Evolutionary conservation across 2,888 invertebrate species (phyloP).

Genomic region (Ophion slaviceki): DNA sequence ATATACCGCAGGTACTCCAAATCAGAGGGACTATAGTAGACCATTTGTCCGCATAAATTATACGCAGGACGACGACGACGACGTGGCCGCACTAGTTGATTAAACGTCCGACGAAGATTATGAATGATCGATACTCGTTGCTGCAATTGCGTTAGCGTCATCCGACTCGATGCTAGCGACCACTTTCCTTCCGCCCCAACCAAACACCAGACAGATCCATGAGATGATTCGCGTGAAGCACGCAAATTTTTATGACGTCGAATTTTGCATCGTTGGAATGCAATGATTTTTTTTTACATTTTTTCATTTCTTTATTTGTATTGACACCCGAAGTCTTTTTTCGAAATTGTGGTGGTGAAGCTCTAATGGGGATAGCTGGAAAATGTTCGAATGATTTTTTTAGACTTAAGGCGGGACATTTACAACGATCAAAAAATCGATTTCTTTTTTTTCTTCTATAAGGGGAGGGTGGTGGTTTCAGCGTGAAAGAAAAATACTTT

Average conservation of each 20-base stretch:
- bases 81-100: conserved; percentile 69
- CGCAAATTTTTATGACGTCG: not conserved
- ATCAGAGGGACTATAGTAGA: conserved; percentile 1
- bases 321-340: not conserved
- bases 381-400: not conserved
- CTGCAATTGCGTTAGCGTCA: conserved; percentile 67
- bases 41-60: conserved; percentile 59
- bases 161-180: conserved; percentile 48
- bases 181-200: conserved; percentile 9
- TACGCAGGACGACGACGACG: conserved; percentile 53
- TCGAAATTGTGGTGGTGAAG: not conserved
- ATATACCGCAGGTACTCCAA: conserved; percentile 14
- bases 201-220: not conserved
- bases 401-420: not conserved
- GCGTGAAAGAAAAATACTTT: too few species aligned
- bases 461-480: too few species aligned
- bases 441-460: too few species aligned
- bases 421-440: too few species aligned
- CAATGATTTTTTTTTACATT: not conserved
- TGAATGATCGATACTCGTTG: conserved; percentile 72
- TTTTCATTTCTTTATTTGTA: not conserved
- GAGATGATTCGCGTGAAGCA: not conserved
- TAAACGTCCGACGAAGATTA: conserved; percentile 76
- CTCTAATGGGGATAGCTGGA: not conserved
- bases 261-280: not conserved